phyloP scores from a whole-genome alignment of 2,113 vertebrate species.

The Sialia sialis region DNA sequence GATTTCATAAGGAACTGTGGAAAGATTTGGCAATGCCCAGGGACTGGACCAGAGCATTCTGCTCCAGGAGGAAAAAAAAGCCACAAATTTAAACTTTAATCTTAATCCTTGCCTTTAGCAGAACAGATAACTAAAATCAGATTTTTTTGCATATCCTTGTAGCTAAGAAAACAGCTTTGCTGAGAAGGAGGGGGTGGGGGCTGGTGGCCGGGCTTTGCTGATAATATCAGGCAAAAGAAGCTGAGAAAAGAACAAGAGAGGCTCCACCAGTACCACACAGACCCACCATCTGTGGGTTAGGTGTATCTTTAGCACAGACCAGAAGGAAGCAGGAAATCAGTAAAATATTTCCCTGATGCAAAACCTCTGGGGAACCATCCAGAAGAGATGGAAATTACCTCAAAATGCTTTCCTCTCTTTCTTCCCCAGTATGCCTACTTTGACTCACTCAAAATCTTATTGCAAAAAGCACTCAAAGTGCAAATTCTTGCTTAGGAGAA shows the following conservation, averaged over 20 bases:
- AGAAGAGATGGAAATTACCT: background rate
- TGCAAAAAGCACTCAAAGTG: background rate
- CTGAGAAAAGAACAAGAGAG: background rate
- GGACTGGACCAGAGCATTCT: background rate
- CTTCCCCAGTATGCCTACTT: background rate
- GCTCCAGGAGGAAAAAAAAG: background rate
- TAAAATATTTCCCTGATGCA: background rate
- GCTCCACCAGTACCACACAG: background rate
- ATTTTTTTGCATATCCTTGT: conserved; percentile 3
- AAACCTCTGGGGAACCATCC: background rate
- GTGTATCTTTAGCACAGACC: background rate
- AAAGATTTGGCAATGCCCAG: background rate
- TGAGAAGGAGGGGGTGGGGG: background rate
- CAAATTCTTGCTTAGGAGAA: background rate
- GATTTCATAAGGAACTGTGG: background rate
- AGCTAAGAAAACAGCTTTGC: background rate
- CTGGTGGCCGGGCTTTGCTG: background rate
- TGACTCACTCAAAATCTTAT: background rate
- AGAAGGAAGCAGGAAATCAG: background rate
- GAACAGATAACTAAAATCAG: conserved; percentile 2
- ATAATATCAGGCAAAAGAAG: background rate
- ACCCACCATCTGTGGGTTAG: background rate
- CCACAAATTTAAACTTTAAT: background rate
- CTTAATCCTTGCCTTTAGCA: background rate
- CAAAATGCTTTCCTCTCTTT: background rate